These are phyloP conservation scores for Sylvietta virens DNA, from an alignment of 2,113 vertebrate genomes.

Conservation along the genomic window DNA sequence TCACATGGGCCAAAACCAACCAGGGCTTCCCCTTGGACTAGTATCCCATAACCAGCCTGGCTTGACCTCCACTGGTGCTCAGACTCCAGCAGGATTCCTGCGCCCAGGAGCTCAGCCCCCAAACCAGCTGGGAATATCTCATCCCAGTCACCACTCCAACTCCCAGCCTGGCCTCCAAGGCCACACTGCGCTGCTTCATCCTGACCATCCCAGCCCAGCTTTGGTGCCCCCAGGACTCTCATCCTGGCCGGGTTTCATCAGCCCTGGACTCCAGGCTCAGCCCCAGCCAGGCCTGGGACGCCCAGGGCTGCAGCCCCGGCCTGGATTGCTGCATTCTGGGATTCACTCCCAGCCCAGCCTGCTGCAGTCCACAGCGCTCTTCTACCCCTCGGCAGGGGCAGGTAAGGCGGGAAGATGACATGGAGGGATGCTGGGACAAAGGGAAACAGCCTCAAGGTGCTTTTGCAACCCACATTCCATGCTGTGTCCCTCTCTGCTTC, in stretches of 20 bases:
- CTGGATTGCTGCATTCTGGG: not conserved
- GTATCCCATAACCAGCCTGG: not conserved
- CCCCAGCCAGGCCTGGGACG: not conserved
- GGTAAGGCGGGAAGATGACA: fast-evolving
- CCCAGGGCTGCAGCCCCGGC: not conserved
- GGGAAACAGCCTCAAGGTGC: too few relatives aligned
- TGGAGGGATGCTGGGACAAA: fast-evolving
- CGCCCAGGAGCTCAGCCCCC: not conserved
- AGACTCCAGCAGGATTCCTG: not conserved
- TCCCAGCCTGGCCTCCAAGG: not conserved
- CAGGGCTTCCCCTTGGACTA: fast-evolving
- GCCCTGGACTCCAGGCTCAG: not conserved
- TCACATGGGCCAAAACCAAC: fast-evolving
- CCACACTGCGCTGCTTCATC: not conserved
- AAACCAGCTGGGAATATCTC: not conserved
- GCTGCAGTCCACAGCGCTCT: not conserved
- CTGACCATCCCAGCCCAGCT: not conserved
- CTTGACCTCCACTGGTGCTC: not conserved
- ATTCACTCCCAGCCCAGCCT: not conserved
- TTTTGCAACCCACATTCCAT: not conserved
- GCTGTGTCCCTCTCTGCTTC: fast-evolving
- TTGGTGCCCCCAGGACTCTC: fast-evolving
- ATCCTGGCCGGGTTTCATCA: not conserved
- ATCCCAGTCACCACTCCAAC: not conserved
- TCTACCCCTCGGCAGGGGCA: not conserved